These are phyloP conservation scores for Rhadinocentrus ornatus DNA, from an alignment of 2,797 vertebrate species.

Conservation along the genomic window DNA sequence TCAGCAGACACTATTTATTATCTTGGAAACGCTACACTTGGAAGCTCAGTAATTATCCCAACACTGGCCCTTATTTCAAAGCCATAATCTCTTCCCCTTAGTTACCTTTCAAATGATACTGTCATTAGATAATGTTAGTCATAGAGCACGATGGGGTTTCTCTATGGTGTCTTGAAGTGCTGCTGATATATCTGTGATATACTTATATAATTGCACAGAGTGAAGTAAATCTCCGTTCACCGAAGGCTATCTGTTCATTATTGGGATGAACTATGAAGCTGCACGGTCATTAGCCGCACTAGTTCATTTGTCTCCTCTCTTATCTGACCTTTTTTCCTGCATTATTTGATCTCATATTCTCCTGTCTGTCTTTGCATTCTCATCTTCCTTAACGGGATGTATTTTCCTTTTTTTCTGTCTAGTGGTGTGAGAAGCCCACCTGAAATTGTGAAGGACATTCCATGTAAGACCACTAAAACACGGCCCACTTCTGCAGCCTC, in stretches of 20 bases:
- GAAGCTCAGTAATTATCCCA: constrained; percentile 43
- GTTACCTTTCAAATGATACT: constrained; percentile 58
- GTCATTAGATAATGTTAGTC: constrained; percentile 52
- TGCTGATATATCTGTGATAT: constrained; percentile 7
- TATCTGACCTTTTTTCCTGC: neutral
- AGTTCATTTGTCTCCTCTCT: constrained; percentile 26
- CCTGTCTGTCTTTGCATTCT: neutral
- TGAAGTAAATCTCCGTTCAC: constrained; percentile 47
- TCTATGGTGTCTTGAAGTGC: constrained; percentile 35
- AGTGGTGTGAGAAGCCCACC: constrained; percentile 66
- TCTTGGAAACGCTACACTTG: constrained; percentile 32
- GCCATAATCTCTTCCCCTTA: constrained; percentile 63
- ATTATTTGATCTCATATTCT: constrained; percentile 3
- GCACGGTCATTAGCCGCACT: constrained; percentile 14
- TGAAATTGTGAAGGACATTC: constrained; percentile 69
- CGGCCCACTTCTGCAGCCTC: constrained; percentile 59
- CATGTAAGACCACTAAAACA: constrained; percentile 45
- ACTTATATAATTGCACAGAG: constrained; percentile 38
- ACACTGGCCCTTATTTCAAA: constrained; percentile 40
- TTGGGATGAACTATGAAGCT: constrained; percentile 8
- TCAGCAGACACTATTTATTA: constrained; percentile 42
- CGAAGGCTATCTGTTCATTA: constrained; percentile 12
- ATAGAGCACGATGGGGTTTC: constrained; percentile 16
- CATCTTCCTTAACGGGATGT: too few species aligned
- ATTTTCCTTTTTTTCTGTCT: neutral